phyloP scores from a whole-genome alignment of 2,113 vertebrate species.

The Aptenodytes forsteri region DNA sequence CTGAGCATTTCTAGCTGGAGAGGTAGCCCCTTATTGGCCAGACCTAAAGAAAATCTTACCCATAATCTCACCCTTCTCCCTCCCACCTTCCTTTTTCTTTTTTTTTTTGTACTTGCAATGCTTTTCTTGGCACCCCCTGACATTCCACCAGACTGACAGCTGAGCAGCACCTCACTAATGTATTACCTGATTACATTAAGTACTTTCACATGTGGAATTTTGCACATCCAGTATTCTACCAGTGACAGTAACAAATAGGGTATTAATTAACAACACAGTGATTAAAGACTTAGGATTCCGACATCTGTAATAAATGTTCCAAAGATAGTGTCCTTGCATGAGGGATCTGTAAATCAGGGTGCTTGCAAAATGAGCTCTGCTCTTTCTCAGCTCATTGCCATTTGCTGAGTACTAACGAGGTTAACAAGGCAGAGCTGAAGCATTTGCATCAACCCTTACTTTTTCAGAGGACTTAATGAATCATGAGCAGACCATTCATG shows the following conservation, averaged over 20 bases:
- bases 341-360: constrained; percentile 45
- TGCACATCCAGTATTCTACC: not conserved
- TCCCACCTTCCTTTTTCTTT: not conserved
- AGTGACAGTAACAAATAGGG: constrained; percentile 35
- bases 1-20: not conserved
- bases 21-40: not conserved
- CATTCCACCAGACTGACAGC: constrained; percentile 9
- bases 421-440: constrained; percentile 22
- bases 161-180: constrained; percentile 38
- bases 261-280: constrained; percentile 41
- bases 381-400: constrained; percentile 40
- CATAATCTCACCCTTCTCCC: not conserved
- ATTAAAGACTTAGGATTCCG: constrained; percentile 34
- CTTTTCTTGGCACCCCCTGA: constrained; percentile 4
- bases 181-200: constrained; percentile 49
- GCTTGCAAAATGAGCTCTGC: constrained; percentile 23
- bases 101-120: not conserved
- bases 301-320: constrained; percentile 21
- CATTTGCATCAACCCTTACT: not conserved
- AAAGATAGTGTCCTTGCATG: not conserved
- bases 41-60: not conserved
- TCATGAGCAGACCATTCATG: constrained; percentile 7
- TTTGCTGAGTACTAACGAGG: constrained; percentile 16
- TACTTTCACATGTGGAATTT: constrained; percentile 28
- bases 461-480: constrained; percentile 56